These are phyloP conservation scores for Leptinotarsa rubiginosa DNA, from an alignment of 2,888 invertebrate genomes.

Conservation along the genomic window DNA sequence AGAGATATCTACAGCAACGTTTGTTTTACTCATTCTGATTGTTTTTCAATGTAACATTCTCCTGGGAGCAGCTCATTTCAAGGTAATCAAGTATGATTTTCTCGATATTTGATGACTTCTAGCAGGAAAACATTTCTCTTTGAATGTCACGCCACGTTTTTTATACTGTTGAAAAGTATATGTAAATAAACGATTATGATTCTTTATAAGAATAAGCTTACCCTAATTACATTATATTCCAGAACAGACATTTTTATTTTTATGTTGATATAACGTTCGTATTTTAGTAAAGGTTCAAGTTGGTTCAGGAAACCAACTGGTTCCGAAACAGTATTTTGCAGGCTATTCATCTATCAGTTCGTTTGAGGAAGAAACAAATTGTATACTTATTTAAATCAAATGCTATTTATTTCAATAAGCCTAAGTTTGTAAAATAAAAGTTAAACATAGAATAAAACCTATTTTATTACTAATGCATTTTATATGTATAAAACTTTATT, in stretches of 20 bases:
- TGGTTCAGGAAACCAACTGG: not conserved
- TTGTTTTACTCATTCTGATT: slow-evolving; percentile 3
- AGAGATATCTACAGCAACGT: slow-evolving; percentile 39
- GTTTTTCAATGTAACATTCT: not conserved
- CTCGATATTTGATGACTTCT: not conserved
- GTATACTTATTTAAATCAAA: slow-evolving; percentile 38
- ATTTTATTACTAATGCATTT: slow-evolving; percentile 50
- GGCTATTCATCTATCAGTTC: not conserved
- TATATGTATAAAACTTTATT: slow-evolving; percentile 54
- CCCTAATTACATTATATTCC: slow-evolving; percentile 21
- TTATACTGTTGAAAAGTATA: slow-evolving; percentile 17
- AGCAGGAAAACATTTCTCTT: slow-evolving; percentile 4
- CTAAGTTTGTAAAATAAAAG: slow-evolving; percentile 32
- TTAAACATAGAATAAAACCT: slow-evolving; percentile 36
- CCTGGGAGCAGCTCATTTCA: not conserved
- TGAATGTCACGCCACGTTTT: not conserved
- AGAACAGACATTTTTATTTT: slow-evolving; percentile 4
- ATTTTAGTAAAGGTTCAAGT: slow-evolving; percentile 3
- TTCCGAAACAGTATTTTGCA: slow-evolving; percentile 27
- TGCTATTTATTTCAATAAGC: slow-evolving; percentile 34
- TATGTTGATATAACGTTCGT: not conserved
- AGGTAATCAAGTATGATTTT: not conserved
- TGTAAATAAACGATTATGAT: slow-evolving; percentile 11
- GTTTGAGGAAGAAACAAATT: slow-evolving; percentile 19
- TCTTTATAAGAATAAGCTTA: slow-evolving; percentile 26